Conservation (phyloP, 2,888 invertebrate species). For the Sthenelais limicola region DNA sequence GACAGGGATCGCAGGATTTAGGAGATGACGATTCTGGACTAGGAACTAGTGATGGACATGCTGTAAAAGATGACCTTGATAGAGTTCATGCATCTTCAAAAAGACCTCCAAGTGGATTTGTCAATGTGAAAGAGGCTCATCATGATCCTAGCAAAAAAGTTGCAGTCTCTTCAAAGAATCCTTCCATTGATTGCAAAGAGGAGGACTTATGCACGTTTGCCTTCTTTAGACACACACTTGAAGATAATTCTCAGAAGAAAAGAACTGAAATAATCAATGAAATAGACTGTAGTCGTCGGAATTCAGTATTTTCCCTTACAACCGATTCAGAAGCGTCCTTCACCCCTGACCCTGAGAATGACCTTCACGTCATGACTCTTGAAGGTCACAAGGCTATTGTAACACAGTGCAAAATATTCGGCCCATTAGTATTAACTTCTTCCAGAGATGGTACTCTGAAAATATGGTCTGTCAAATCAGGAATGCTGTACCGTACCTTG, state of each 20-base stretch:
- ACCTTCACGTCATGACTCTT: background rate
- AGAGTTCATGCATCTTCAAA: no score
- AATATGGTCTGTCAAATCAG: slow-evolving; percentile 15
- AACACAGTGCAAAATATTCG: slow-evolving; percentile 18
- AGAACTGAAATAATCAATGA: no score
- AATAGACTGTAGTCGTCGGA: no score
- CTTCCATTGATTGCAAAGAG: background rate
- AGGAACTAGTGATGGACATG: background rate
- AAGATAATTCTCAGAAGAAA: background rate
- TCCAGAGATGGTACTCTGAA: slow-evolving; percentile 18
- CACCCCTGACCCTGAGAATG: background rate
- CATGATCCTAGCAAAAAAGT: background rate
- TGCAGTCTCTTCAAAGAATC: background rate
- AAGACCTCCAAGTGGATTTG: no score
- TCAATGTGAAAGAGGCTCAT: background rate
- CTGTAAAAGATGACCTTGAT: background rate
- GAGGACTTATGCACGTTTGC: slow-evolving; percentile 32
- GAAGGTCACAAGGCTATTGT: slow-evolving; percentile 14
- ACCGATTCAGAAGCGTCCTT: no score
- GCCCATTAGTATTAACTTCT: slow-evolving; percentile 12
- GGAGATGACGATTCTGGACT: slow-evolving; percentile 5
- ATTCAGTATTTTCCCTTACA: no score
- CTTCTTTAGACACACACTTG: slow-evolving; percentile 10
- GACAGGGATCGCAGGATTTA: no score
- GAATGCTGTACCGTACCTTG: slow-evolving; percentile 2